Evolutionary conservation across 2,888 invertebrate species (phyloP), one percentile per base, ranked within the genome.

Genomic region (Phanerotoma sp.): DNA sequence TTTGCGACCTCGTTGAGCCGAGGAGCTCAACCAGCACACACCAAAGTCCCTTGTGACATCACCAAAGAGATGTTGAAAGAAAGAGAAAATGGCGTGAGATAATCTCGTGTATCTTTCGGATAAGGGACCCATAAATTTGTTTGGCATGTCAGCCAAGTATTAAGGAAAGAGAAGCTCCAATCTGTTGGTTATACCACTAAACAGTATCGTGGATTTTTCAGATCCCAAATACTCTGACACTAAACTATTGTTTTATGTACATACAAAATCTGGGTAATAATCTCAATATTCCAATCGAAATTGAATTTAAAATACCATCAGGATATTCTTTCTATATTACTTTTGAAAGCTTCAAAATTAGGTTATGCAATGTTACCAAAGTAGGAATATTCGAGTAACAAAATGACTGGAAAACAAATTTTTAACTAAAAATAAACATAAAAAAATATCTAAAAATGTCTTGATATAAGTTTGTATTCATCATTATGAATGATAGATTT

Each of bases 81-180:
- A 25, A 38, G 18, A 46, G 30, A 38, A 22, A 45, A 45, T 25
- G 52, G 45, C 37, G 62, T 60, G 66, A 69, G 70, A 72, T 73
- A 75, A 75, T 74, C 74, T 71, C 69, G 71, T 74, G 74, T 74
- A 72, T 75, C 68, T 72, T 70, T 70, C 72, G 71, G 67, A 72
- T 73, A 73, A 74, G 75, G 74, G 74, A 72, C 68, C 75, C 73
- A 75, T 75, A 75, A 75, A 74, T 75, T 75, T 73, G 75, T 75
- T 75, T 75, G 71, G 57, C 66, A 67, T 74, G 75, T 74, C 75
- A 72, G 68, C 65, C 62, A 56, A 40, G 70, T 66, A 69, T 70
- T 70, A 70, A 70, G 70, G 67, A 61, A 63, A 59, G 65, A 63
- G 56, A 62, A 69, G 65, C 70, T 70, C 69, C 71, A 69, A 71